phyloP scores from a whole-genome alignment of 2,797 vertebrate species.

The Propithecus deckenii region DNA sequence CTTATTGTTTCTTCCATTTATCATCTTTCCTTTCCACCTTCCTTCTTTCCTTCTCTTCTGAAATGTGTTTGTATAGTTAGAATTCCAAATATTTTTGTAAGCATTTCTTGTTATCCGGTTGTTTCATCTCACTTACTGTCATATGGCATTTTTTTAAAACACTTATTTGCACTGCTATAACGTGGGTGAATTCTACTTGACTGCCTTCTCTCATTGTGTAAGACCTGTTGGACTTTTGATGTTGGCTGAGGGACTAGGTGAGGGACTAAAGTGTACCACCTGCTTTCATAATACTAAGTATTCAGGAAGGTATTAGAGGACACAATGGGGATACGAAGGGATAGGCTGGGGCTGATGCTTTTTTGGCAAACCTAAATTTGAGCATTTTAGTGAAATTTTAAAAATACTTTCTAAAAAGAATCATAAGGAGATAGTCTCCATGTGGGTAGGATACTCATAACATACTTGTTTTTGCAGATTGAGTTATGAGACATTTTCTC shows the following conservation, averaged over 20 bases:
- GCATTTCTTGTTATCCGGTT: neutral
- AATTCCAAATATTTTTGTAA: neutral
- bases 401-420: neutral
- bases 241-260: neutral
- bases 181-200: neutral
- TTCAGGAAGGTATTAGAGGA: neutral
- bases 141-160: neutral
- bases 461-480: neutral
- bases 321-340: neutral
- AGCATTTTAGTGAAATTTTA: neutral
- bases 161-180: neutral
- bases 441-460: neutral
- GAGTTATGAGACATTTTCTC: neutral
- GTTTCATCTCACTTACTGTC: neutral
- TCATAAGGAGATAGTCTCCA: neutral
- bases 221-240: neutral
- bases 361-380: neutral
- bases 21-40: accelerated
- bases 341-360: neutral
- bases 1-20: neutral
- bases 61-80: neutral
- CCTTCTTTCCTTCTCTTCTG: neutral
- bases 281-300: neutral
- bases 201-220: neutral
- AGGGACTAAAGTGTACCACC: neutral